Conservation (phyloP, 2,113 vertebrate genomes). For the Baryphthengus martii region DNA sequence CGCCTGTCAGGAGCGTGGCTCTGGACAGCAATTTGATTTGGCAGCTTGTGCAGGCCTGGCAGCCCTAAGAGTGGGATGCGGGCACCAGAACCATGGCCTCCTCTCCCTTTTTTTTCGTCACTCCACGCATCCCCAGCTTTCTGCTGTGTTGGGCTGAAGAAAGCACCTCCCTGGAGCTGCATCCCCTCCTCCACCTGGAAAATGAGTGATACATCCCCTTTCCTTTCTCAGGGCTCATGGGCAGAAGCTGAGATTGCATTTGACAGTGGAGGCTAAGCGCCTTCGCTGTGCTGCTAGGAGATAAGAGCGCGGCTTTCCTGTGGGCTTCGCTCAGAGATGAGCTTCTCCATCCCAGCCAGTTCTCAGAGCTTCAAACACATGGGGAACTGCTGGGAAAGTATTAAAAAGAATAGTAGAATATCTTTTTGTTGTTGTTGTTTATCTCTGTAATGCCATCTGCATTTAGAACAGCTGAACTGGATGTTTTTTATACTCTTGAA, state of each 20-base stretch:
- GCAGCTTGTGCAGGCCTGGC: background rate
- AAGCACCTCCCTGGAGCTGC: background rate
- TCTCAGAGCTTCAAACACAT: background rate
- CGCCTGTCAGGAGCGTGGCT: background rate
- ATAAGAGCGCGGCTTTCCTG: background rate
- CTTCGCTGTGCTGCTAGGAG: background rate
- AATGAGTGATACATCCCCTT: background rate
- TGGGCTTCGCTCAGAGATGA: background rate
- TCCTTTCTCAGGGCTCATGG: rapidly evolving
- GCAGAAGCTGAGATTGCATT: background rate
- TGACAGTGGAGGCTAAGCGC: background rate
- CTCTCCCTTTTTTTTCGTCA: background rate
- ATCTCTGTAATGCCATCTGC: background rate
- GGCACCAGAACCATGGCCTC: background rate
- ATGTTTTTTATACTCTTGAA: background rate
- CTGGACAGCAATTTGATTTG: constrained; percentile 30
- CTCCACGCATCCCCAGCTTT: background rate
- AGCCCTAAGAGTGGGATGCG: background rate
- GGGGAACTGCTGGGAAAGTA: background rate
- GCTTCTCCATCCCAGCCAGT: rapidly evolving
- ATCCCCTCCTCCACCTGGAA: background rate
- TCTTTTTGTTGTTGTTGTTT: background rate
- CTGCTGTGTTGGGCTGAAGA: background rate
- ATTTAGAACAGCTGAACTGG: background rate
- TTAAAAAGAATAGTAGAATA: background rate